Percentiles rank a stretch among this genome's conserved stretches.
phyloP scores from a whole-genome alignment of 1,140 invertebrate genomes.

The Prorops nasuta region DNA sequence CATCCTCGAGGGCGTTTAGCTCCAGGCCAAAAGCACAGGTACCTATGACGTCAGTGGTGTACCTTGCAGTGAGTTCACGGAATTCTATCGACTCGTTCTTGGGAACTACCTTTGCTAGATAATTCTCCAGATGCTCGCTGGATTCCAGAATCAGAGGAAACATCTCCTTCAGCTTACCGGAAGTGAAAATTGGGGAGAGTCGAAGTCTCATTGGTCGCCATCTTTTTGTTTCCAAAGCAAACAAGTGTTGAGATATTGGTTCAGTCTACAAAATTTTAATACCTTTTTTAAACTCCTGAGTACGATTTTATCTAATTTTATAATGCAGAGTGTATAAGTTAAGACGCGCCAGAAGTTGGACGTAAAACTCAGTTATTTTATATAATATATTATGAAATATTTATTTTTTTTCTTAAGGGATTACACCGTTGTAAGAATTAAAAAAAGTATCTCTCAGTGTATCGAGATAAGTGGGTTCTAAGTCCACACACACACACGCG shows the following conservation, averaged over 20 bases:
- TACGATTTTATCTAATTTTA: too few relatives aligned
- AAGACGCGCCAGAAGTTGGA: too few relatives aligned
- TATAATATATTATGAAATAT: too few relatives aligned
- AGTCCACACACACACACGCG: too few relatives aligned
- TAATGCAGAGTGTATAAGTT: too few relatives aligned
- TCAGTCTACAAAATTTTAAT: too few relatives aligned
- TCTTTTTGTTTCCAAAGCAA: slow-evolving; percentile 39
- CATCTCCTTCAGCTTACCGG: slow-evolving; percentile 54
- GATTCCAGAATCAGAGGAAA: slow-evolving; percentile 47
- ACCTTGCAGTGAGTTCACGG: slow-evolving; percentile 53
- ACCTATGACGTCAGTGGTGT: slow-evolving; percentile 59
- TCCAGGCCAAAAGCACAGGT: slow-evolving; percentile 61
- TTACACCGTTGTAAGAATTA: too few relatives aligned
- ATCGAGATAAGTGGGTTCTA: too few relatives aligned
- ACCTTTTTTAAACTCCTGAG: too few relatives aligned
- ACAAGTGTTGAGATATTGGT: slow-evolving; percentile 41
- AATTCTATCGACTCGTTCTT: slow-evolving; percentile 52
- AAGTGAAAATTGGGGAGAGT: slow-evolving; percentile 46
- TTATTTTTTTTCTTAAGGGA: too few relatives aligned
- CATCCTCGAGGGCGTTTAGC: slow-evolving; percentile 53
- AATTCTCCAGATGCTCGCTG: slow-evolving; percentile 47
- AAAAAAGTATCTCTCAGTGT: too few relatives aligned
- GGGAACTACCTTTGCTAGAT: slow-evolving; percentile 37
- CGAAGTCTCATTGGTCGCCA: slow-evolving; percentile 58
- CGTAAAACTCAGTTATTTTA: too few relatives aligned